Percentiles rank a stretch among this genome's conserved stretches.
phyloP scores from a whole-genome alignment of 1,140 invertebrate genomes.

The Drosophila quadrilineata region DNA sequence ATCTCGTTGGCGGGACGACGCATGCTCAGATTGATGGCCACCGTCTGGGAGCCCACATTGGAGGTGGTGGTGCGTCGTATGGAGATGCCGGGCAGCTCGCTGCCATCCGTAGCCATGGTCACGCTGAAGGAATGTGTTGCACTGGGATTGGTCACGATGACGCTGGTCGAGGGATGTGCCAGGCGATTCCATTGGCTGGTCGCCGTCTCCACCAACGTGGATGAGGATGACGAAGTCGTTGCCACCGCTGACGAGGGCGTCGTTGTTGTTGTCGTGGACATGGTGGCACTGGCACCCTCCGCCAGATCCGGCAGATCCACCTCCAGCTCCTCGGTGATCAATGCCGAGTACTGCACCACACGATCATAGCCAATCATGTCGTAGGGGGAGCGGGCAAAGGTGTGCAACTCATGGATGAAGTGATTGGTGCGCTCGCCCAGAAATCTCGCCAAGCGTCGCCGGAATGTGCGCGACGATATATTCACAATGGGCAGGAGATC shows the following conservation, averaged over 20 bases:
- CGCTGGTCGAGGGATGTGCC: conserved; percentile 55
- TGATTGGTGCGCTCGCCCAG: conserved; percentile 85
- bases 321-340: conserved; percentile 63
- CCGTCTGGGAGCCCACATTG: conserved; percentile 64
- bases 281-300: neutral
- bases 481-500: conserved; percentile 86
- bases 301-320: conserved; percentile 61
- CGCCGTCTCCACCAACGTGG: conserved; percentile 15
- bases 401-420: conserved; percentile 94
- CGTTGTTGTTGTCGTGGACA: neutral
- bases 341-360: conserved; percentile 82
- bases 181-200: conserved; percentile 26
- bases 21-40: conserved; percentile 68
- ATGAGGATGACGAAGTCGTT: too few relatives aligned
- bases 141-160: conserved; percentile 70
- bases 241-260: too few relatives aligned
- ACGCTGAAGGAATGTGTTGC: conserved; percentile 67
- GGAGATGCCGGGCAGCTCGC: conserved; percentile 62
- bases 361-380: conserved; percentile 90
- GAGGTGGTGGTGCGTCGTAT: conserved; percentile 58
- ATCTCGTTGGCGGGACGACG: conserved; percentile 54
- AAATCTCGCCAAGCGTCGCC: conserved; percentile 83
- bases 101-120: conserved; percentile 64
- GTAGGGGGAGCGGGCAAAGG: conserved; percentile 92
- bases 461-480: conserved; percentile 89